These are phyloP conservation scores for Anseranas semipalmata DNA, from an alignment of 2,113 vertebrate species.

Conservation along the genomic window DNA sequence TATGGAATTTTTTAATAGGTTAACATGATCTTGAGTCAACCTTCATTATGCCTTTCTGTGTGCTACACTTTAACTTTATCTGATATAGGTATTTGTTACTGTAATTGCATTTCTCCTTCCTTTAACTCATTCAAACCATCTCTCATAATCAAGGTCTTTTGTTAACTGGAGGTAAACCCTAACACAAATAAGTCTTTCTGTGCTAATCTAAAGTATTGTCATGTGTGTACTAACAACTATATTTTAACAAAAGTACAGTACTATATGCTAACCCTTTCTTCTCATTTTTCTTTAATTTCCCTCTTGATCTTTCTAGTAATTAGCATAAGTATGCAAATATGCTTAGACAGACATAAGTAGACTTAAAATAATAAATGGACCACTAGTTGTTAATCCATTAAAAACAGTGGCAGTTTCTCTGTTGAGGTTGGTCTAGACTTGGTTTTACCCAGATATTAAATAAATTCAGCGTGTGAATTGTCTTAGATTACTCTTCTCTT, in stretches of 20 bases:
- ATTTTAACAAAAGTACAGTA: not conserved
- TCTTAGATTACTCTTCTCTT: not conserved
- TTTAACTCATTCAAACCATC: not conserved
- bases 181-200: not conserved
- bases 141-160: not conserved
- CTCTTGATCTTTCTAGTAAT: not conserved
- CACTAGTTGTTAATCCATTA: not conserved
- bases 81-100: not conserved
- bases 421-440: not conserved
- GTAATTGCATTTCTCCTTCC: not conserved
- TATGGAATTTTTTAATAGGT: not conserved
- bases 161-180: not conserved
- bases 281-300: not conserved
- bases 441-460: not conserved
- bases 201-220: not conserved
- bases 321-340: not conserved
- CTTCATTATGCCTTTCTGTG: not conserved
- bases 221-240: not conserved
- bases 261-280: not conserved
- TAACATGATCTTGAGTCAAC: not conserved
- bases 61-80: not conserved
- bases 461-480: not conserved
- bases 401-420: not conserved
- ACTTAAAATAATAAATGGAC: not conserved
- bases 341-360: not conserved